Conservation (phyloP, 2,888 invertebrate genomes). For the Salticus scenicus region DNA sequence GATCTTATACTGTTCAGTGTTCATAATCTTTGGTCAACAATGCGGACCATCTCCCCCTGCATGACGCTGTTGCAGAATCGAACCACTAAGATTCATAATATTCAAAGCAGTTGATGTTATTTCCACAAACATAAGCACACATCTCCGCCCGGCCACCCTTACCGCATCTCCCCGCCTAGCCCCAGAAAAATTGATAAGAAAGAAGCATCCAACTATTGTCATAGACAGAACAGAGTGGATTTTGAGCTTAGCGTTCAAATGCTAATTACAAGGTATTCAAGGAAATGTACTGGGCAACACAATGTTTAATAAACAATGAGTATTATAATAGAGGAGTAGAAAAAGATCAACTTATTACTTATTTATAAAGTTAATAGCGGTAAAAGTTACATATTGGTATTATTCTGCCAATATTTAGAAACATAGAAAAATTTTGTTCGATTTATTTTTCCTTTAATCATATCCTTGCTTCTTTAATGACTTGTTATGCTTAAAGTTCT, state of each 20-base stretch:
- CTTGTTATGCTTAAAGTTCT: background rate
- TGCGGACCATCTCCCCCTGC: background rate
- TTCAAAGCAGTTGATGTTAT: conserved; percentile 16
- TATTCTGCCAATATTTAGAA: conserved; percentile 37
- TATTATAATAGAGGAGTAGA: background rate
- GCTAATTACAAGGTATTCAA: conserved; percentile 15
- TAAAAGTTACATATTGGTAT: conserved; percentile 47
- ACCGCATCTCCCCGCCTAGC: background rate
- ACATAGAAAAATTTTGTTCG: background rate
- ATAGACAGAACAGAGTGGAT: background rate
- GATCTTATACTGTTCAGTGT: background rate
- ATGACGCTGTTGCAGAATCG: background rate
- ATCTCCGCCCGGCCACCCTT: no score
- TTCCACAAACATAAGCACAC: conserved; percentile 31
- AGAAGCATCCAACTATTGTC: background rate
- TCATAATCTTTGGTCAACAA: background rate
- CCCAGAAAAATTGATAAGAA: background rate
- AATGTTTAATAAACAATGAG: conserved; percentile 17
- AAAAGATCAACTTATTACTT: conserved; percentile 4
- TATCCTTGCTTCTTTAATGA: background rate
- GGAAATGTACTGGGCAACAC: background rate
- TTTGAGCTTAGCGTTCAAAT: background rate
- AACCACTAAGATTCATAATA: conserved; percentile 30
- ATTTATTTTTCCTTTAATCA: background rate
- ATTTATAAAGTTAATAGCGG: conserved; percentile 27